Percentiles rank a stretch among this genome's conserved stretches.
phyloP scores from a whole-genome alignment of 1,140 invertebrate genomes.

The Catajapyx aquilonaris region DNA sequence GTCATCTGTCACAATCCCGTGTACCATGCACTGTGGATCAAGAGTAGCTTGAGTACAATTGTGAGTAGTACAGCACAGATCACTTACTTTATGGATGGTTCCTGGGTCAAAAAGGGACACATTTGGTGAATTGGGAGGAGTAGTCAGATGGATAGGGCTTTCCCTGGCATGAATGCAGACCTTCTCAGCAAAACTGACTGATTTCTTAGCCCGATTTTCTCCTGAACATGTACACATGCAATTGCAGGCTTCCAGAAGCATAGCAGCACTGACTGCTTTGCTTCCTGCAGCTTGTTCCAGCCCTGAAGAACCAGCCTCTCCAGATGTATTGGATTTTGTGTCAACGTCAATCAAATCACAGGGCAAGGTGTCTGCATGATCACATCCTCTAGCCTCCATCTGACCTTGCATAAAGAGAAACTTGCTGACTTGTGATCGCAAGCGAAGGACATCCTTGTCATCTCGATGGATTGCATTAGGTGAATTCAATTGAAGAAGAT shows the following conservation, averaged over 20 bases:
- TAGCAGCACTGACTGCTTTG: not conserved
- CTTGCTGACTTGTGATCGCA: constrained; percentile 16
- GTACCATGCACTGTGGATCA: no score
- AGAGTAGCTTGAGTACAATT: no score
- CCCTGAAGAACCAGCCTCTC: constrained; percentile 36
- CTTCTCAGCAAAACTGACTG: constrained; percentile 41
- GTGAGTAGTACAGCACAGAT: no score
- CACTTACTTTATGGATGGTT: no score
- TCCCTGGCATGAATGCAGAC: constrained; percentile 10
- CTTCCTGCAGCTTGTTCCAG: not conserved
- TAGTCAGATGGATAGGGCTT: constrained; percentile 17
- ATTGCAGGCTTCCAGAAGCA: not conserved
- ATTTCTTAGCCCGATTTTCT: constrained; percentile 25
- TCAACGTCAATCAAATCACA: no score
- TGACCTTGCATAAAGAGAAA: no score
- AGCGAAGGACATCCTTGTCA: constrained; percentile 14
- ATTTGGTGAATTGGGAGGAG: constrained; percentile 48
- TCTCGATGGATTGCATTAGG: constrained; percentile 19
- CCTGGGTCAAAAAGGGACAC: no score
- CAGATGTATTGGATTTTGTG: no score
- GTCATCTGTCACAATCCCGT: no score
- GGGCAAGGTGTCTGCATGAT: no score
- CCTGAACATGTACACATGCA: not conserved
- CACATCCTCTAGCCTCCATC: no score
- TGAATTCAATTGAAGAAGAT: constrained; percentile 47